A percentile compares a stretch with the other conserved stretches of the same genome.
Conservation (phyloP, 2,797 vertebrate species). For the Enteromius radiatus region DNA sequence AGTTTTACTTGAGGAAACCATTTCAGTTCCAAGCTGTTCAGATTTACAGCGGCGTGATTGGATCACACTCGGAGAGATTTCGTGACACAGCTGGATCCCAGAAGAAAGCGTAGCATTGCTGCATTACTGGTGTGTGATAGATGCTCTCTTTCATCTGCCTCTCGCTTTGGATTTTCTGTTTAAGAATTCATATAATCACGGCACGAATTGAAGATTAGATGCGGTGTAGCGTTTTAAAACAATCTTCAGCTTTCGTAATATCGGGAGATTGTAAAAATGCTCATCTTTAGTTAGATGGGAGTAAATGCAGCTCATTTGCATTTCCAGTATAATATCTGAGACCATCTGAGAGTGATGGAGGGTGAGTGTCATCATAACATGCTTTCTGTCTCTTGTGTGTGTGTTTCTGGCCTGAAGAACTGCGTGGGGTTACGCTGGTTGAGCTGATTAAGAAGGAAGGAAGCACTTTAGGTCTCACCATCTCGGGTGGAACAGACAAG, state of each 20-base stretch:
- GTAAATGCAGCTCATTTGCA: neutral
- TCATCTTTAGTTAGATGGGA: neutral
- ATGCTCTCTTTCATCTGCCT: slow-evolving; percentile 10
- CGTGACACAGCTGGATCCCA: slow-evolving; percentile 9
- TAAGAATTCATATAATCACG: slow-evolving; percentile 10
- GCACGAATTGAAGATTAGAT: neutral
- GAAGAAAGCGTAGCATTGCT: neutral
- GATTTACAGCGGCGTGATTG: neutral
- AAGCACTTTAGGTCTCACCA: slow-evolving; percentile 93
- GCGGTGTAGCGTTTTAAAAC: slow-evolving; percentile 1
- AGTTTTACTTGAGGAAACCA: neutral
- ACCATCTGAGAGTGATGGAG: neutral
- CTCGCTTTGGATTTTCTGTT: slow-evolving; percentile 4
- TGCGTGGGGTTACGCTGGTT: slow-evolving; percentile 92
- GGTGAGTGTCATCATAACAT: neutral
- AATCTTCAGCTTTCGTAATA: neutral
- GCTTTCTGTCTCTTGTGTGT: slow-evolving; percentile 45
- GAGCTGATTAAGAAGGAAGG: slow-evolving; percentile 97
- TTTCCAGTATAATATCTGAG: neutral
- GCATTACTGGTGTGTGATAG: slow-evolving; percentile 7
- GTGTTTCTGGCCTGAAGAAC: slow-evolving; percentile 86
- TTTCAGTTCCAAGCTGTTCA: slow-evolving; percentile 7
- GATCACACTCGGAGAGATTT: slow-evolving; percentile 10
- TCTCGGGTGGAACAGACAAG: slow-evolving; percentile 96
- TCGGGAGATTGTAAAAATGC: neutral